Conservation (phyloP, 2,888 invertebrate species). For the Spicauda simplicius region DNA sequence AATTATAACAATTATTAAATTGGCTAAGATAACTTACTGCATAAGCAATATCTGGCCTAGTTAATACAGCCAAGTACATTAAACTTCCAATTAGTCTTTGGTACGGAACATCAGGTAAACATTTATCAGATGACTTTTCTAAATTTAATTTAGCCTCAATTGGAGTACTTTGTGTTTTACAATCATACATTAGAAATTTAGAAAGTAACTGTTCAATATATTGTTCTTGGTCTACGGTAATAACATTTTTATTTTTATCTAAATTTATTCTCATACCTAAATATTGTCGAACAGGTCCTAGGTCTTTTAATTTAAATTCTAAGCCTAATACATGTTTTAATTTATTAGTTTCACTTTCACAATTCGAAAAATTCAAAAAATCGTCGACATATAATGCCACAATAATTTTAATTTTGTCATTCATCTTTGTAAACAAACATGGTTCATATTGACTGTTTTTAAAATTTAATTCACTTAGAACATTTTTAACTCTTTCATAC, state of each 20-base stretch:
- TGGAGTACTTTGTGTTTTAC: slow-evolving; percentile 35
- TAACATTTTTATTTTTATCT: slow-evolving; percentile 16
- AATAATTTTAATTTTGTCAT: slow-evolving; percentile 15
- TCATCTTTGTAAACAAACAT: slow-evolving; percentile 21
- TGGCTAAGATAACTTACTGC: slow-evolving; percentile 11
- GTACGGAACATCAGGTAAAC: slow-evolving; percentile 19
- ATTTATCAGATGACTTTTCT: too few relatives aligned
- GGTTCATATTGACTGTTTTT: slow-evolving; percentile 18
- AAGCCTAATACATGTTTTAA: slow-evolving; percentile 19
- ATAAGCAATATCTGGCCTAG: slow-evolving; percentile 38
- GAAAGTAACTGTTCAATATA: slow-evolving; percentile 34
- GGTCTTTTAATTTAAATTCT: slow-evolving; percentile 32
- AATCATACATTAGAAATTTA: slow-evolving; percentile 37
- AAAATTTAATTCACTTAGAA: slow-evolving; percentile 12
- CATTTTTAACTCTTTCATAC: too few relatives aligned
- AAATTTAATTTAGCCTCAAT: slow-evolving; percentile 25
- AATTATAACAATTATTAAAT: neutral
- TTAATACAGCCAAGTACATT: slow-evolving; percentile 37
- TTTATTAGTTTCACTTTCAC: slow-evolving; percentile 14
- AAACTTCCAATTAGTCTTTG: slow-evolving; percentile 26
- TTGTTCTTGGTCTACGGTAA: slow-evolving; percentile 30
- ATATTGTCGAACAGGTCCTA: slow-evolving; percentile 7
- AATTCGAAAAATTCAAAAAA: slow-evolving; percentile 36
- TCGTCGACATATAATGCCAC: slow-evolving; percentile 35
- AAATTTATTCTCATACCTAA: slow-evolving; percentile 14